Percentiles rank a stretch among this genome's conserved stretches.
phyloP scores from a whole-genome alignment of 2,797 vertebrate genomes.

The Calcarius lapponicus region DNA sequence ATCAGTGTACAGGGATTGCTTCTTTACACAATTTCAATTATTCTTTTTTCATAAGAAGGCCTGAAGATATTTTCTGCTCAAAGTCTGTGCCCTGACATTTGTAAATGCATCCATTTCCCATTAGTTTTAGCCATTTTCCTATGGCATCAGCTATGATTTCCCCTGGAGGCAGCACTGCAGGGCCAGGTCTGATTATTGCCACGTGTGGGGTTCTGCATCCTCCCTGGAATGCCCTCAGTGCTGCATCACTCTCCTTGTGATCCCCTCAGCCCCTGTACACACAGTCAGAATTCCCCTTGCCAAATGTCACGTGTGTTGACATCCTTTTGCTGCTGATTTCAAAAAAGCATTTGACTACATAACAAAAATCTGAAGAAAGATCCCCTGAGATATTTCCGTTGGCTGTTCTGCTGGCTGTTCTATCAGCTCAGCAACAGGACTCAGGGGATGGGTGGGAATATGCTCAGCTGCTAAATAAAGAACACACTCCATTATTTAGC shows the following conservation, averaged over 20 bases:
- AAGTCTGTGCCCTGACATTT: background rate
- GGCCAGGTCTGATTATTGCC: background rate
- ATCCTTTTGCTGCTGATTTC: background rate
- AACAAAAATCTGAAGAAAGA: background rate
- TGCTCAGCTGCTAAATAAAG: background rate
- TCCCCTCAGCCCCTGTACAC: accelerated
- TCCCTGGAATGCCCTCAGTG: background rate
- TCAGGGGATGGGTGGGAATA: background rate
- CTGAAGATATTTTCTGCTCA: background rate
- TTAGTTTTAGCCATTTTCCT: background rate
- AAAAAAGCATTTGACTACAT: background rate
- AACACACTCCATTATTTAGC: background rate
- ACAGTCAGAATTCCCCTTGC: background rate
- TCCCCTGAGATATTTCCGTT: background rate
- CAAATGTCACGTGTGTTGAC: background rate
- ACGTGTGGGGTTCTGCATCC: background rate
- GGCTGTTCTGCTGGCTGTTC: background rate
- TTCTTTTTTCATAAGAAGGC: background rate
- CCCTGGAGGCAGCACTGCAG: background rate
- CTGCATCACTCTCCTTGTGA: background rate
- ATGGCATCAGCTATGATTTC: background rate
- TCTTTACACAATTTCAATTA: background rate
- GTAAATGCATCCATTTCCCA: background rate
- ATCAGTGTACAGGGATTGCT: background rate
- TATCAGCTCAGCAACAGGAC: background rate